Evolutionary conservation across 2,797 vertebrate species (phyloP).

Genomic region (Brachyrhaphis roseni): DNA sequence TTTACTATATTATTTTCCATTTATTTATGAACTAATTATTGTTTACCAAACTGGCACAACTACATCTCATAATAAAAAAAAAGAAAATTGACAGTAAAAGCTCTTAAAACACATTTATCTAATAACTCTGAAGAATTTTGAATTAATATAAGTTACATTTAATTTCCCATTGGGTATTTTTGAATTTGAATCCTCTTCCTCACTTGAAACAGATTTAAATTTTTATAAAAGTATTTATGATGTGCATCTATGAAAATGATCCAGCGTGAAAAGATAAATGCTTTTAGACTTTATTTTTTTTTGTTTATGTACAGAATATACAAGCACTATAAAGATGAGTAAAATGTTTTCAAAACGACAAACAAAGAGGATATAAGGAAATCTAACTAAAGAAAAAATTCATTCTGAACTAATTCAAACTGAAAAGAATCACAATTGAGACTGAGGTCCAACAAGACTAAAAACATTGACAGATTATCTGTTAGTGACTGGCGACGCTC

Average conservation of each 20-base stretch:
- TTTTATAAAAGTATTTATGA: neutral
- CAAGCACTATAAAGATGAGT: conserved; percentile 19
- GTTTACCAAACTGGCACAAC: neutral
- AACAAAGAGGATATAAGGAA: neutral
- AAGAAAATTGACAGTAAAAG: no score
- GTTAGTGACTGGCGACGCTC: conserved; percentile 77
- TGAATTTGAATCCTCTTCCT: neutral
- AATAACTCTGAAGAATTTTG: no score
- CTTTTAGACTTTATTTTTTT: conserved; percentile 48
- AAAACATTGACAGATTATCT: conserved; percentile 9
- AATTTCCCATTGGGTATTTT: neutral
- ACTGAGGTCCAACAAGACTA: neutral
- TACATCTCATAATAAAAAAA: neutral
- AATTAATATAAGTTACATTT: no score
- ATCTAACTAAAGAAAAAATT: neutral
- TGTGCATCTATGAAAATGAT: neutral
- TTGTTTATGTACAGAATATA: conserved; percentile 63
- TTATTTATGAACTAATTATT: neutral
- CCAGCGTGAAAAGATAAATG: neutral
- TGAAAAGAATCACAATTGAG: neutral
- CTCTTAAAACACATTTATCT: no score
- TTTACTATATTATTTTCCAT: neutral
- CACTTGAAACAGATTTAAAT: neutral
- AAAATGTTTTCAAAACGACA: neutral
- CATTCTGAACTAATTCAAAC: neutral